phyloP scores from a whole-genome alignment of 2,797 vertebrate genomes.

The Aldrovandia affinis region DNA sequence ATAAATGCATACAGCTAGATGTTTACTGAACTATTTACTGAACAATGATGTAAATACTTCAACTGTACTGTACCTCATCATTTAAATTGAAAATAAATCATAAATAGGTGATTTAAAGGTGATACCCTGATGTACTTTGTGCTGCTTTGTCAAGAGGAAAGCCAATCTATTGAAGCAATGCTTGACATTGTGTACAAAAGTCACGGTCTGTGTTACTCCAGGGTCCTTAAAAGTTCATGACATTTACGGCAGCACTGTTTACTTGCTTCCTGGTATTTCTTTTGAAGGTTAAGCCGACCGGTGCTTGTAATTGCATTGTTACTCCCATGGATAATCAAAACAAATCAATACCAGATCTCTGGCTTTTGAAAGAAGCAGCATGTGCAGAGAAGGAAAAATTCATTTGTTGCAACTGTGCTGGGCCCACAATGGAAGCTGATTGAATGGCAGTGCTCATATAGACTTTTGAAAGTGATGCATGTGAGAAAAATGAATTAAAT shows the following conservation, averaged over 20 bases:
- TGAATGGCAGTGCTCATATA: neutral
- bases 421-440: neutral
- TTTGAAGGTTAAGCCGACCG: slow-evolving; percentile 35
- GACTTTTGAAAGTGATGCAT: neutral
- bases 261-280: slow-evolving; percentile 29
- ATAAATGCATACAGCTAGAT: neutral
- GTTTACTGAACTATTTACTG: no score
- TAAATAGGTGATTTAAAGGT: neutral
- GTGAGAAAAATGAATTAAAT: slow-evolving; percentile 12
- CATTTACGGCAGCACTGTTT: slow-evolving; percentile 27
- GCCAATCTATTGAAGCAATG: slow-evolving; percentile 16
- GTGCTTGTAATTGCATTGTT: slow-evolving; percentile 35
- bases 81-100: neutral
- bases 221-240: slow-evolving; percentile 40
- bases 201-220: slow-evolving; percentile 16
- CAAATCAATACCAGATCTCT: slow-evolving; percentile 34
- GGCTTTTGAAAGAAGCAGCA: slow-evolving; percentile 3
- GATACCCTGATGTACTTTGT: neutral
- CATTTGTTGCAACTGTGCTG: neutral
- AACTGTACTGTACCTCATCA: neutral
- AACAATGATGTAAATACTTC: no score
- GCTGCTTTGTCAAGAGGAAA: neutral
- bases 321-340: slow-evolving; percentile 28
- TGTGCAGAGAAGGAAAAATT: neutral
- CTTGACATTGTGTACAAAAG: slow-evolving; percentile 25